Evolutionary conservation across 2,888 invertebrate genomes (phyloP).

Genomic region (Matsumyia berberina): DNA sequence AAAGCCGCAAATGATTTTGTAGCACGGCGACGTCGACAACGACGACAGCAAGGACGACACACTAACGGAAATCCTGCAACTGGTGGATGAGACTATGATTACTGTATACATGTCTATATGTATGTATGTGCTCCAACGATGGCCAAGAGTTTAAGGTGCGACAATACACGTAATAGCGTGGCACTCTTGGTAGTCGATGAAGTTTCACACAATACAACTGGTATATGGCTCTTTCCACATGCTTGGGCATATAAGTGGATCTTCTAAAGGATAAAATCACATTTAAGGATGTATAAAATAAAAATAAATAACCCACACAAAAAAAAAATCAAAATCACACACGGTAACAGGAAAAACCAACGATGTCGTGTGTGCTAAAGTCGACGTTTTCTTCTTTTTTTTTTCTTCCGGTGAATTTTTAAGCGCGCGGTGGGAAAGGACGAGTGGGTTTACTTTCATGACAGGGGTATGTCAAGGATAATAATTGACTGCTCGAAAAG

Average conservation of each 20-base stretch:
- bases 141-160: constrained; percentile 61
- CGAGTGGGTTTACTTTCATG: constrained; percentile 23
- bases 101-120: not conserved
- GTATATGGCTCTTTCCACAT: constrained; percentile 46
- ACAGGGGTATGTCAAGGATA: constrained; percentile 43
- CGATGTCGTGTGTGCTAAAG: constrained; percentile 26
- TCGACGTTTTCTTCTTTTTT: not conserved
- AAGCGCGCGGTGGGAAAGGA: constrained; percentile 2
- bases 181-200: constrained; percentile 28
- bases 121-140: not conserved
- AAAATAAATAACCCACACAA: constrained; percentile 58
- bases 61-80: constrained; percentile 55
- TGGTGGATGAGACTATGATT: constrained; percentile 48
- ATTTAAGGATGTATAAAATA: constrained; percentile 62
- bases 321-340: not conserved
- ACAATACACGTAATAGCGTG: constrained; percentile 33
- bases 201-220: constrained; percentile 17
- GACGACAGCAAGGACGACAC: constrained; percentile 33
- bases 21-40: constrained; percentile 17
- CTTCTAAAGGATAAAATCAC: constrained; percentile 57
- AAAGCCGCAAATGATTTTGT: constrained; percentile 56
- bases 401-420: constrained; percentile 18
- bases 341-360: constrained; percentile 21
- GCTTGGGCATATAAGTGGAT: constrained; percentile 50
- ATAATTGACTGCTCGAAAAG: constrained; percentile 60